phyloP scores from a whole-genome alignment of 2,797 vertebrate genomes.

The Trematomus bernacchii region DNA sequence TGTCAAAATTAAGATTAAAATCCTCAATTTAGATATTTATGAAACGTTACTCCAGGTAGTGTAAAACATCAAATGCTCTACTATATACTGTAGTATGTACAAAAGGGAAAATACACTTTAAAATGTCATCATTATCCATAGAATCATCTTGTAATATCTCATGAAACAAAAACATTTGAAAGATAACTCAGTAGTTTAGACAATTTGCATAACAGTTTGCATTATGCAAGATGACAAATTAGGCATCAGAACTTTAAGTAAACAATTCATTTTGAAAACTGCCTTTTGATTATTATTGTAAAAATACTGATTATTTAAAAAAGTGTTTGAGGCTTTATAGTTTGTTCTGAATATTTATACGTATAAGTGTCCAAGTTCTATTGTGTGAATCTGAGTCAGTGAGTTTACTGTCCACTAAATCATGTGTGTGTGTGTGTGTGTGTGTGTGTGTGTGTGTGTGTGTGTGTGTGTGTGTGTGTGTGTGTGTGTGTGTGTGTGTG shows the following conservation, averaged over 20 bases:
- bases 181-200: no score
- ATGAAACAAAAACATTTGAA: no score
- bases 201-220: neutral
- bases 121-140: neutral
- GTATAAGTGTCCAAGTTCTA: neutral
- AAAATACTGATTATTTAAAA: neutral
- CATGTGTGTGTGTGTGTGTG: no score
- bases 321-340: neutral
- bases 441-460: no score
- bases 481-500: no score
- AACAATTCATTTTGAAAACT: neutral
- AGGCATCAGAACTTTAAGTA: neutral
- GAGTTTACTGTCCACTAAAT: conserved; percentile 22
- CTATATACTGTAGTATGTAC: neutral
- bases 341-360: neutral
- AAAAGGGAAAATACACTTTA: neutral
- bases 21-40: neutral
- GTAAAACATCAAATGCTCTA: neutral
- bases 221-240: neutral
- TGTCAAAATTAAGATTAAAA: neutral
- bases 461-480: no score
- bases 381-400: neutral
- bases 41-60: neutral
- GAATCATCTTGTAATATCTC: neutral
- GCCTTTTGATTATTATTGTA: neutral